Base-by-base conservation (phyloP, 2,797 vertebrate genomes). In the Ptychadena robeensis region DNA sequence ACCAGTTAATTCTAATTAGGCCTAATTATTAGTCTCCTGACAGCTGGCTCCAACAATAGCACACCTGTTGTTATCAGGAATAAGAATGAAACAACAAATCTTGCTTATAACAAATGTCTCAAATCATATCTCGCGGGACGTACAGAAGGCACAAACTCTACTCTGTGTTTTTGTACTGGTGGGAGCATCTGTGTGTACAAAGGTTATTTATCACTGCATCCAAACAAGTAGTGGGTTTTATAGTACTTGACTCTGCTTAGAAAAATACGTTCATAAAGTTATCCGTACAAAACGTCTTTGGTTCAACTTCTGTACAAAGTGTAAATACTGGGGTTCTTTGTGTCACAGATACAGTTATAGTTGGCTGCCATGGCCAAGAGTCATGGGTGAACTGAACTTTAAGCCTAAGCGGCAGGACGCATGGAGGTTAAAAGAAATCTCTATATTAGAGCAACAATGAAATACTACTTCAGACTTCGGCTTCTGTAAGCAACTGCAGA, bases 1-100 rank as follows among this genome's bases (percentile, higher is more conserved):
- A 87, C 76, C 73, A 87, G 32, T 86, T 83, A 86, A 67, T 64
- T 85, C 85, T 88, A 89, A 87, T 78, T 82, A 82, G 1, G 0
- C 73, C 85, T 89, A 86, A 89, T 86, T 88, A 87, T 74, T 84
- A 82, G 67, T 87, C 27, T 85, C 65, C 25, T 66, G 81, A 70
- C 74, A 85, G 63, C 67, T 86, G 81, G 78, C 25, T 73, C 87
- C 87, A 88, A 85, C 15, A 80, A 87, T 79, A 85, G 83, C 67
- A 77, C 86, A 63, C 5, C 67, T 82, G 88, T 87, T 14, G 77
- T 82, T 38, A 82, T 61, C 85, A 85, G 27, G 68, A 87, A 88
- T 76, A 81, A 59, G 65, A 81, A 76, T 57, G 72, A 81, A 85
- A 80, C 38, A 90, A 81, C 67, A 90, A 89, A 87, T 57, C 53